Conservation (phyloP, 1,140 invertebrate genomes). For the Pygmarrhopalites habei region DNA sequence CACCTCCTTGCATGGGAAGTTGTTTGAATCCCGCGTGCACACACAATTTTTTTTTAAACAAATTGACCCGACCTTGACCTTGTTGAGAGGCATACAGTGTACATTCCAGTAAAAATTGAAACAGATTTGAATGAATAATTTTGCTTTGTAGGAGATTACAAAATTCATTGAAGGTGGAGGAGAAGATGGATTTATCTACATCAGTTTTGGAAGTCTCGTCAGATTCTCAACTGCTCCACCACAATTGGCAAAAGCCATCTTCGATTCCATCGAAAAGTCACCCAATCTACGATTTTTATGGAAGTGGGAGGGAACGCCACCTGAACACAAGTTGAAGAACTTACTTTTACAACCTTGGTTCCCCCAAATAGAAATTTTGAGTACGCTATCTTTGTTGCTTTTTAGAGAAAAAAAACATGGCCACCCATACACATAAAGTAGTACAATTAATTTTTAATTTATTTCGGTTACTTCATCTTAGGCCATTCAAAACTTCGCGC, state of each 20-base stretch:
- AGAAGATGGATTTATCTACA: slow-evolving; percentile 20
- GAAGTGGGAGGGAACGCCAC: slow-evolving; percentile 11
- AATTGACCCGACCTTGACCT: no score
- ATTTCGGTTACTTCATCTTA: not conserved
- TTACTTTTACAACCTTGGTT: slow-evolving; percentile 12
- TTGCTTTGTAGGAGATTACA: not conserved
- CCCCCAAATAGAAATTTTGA: slow-evolving; percentile 19
- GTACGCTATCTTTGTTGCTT: slow-evolving; percentile 14
- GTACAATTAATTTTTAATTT: not conserved
- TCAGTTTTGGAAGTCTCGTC: slow-evolving; percentile 19
- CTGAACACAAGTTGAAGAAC: slow-evolving; percentile 12
- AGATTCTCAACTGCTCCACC: slow-evolving; percentile 4
- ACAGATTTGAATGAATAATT: no score
- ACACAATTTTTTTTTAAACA: not conserved
- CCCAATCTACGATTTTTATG: slow-evolving; percentile 7
- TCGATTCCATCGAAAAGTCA: slow-evolving; percentile 6
- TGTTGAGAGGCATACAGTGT: no score
- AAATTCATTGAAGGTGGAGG: not conserved
- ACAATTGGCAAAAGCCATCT: slow-evolving; percentile 9
- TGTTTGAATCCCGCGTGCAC: no score
- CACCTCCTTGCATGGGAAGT: no score
- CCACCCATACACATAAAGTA: not conserved
- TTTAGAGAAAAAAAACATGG: no score
- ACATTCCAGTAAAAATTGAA: no score
- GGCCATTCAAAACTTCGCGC: slow-evolving; percentile 28